Percentiles rank a stretch among this genome's conserved stretches.
Conservation (phyloP, 2,113 vertebrate species). For the Poeciliopsis turrubarensis region DNA sequence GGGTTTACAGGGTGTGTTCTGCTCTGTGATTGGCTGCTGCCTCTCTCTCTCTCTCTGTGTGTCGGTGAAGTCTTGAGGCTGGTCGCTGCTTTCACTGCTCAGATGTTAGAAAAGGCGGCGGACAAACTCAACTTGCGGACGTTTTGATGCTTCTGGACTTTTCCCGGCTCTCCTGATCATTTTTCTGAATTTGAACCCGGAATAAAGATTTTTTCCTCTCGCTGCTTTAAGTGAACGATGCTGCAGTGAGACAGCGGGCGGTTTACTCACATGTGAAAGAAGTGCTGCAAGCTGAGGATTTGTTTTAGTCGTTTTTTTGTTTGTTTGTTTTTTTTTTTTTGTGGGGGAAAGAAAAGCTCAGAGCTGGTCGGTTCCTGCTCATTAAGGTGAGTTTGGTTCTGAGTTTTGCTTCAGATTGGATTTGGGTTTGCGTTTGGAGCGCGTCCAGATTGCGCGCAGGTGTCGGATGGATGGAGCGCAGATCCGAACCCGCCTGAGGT, state of each 20-base stretch:
- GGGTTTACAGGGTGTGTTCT: not conserved
- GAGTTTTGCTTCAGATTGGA: not conserved
- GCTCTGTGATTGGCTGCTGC: constrained; percentile 64
- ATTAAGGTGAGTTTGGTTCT: constrained; percentile 45
- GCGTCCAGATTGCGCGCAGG: constrained; percentile 40
- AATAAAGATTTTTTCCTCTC: not conserved
- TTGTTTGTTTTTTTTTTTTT: too few species aligned
- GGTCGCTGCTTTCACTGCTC: constrained; percentile 10
- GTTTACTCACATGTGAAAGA: constrained; percentile 10
- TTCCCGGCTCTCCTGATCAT: not conserved
- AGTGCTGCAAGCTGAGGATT: not conserved
- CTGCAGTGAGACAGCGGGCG: constrained; percentile 13
- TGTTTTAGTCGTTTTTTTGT: not conserved
- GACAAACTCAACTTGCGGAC: not conserved
- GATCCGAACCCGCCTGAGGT: not conserved
- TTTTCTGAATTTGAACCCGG: not conserved
- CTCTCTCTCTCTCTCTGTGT: not conserved
- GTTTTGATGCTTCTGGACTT: not conserved
- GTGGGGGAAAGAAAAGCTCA: not conserved
- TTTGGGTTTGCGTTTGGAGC: not conserved
- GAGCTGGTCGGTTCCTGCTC: constrained; percentile 7
- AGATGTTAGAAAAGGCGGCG: not conserved
- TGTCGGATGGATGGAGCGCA: constrained; percentile 28
- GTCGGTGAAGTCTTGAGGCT: constrained; percentile 26
- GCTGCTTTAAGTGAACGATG: constrained; percentile 5